Percentiles rank a stretch among this genome's conserved stretches.
These are phyloP conservation scores for Helogale parvula DNA, from an alignment of 2,113 vertebrate genomes.

Conservation along the genomic window DNA sequence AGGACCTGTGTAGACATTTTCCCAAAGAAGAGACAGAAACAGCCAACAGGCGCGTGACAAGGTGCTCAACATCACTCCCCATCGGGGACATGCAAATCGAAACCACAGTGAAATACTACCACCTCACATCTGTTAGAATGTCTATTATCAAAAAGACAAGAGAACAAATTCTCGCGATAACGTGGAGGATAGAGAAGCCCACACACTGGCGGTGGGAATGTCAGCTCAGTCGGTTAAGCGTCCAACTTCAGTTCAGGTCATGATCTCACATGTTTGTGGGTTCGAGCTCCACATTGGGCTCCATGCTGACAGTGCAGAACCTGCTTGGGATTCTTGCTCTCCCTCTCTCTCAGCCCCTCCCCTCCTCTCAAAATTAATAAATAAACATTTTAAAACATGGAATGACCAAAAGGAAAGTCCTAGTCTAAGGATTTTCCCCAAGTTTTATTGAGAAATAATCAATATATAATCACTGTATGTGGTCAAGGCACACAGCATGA, in stretches of 20 bases:
- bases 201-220: background rate
- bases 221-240: no score
- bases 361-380: no score
- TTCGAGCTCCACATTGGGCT: no score
- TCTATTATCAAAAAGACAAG: background rate
- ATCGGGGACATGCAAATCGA: background rate
- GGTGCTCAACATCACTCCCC: background rate
- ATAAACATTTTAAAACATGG: background rate
- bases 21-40: background rate
- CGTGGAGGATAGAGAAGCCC: background rate
- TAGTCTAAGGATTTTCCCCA: background rate
- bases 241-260: no score
- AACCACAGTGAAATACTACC: background rate
- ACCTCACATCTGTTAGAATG: background rate
- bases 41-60: background rate
- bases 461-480: background rate
- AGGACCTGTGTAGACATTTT: background rate
- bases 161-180: background rate
- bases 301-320: no score
- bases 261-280: no score
- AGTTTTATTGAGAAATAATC: background rate
- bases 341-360: no score
- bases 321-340: no score
- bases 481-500: background rate
- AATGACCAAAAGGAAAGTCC: background rate